Conservation (phyloP, 2,888 invertebrate genomes). For the Cantharis rufa region DNA sequence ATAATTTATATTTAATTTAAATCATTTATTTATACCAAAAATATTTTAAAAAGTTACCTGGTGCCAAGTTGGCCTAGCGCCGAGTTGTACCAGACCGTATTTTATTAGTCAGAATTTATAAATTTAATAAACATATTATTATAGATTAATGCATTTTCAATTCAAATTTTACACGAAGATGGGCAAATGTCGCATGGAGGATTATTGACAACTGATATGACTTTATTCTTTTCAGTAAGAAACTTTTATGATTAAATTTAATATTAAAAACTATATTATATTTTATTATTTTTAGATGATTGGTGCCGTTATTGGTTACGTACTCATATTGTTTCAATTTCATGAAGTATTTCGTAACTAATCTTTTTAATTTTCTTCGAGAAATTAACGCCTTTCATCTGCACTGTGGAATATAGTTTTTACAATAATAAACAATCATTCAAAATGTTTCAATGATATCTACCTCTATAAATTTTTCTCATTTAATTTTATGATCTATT, state of each 20-base stretch:
- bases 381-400: no score
- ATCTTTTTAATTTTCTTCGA: not conserved
- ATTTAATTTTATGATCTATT: no score
- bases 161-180: not conserved
- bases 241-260: not conserved
- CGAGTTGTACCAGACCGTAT: no score
- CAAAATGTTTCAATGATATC: no score
- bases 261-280: not conserved
- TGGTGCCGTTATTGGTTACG: not conserved
- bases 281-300: not conserved
- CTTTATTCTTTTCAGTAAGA: not conserved
- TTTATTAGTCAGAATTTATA: no score
- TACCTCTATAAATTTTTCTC: no score
- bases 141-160: not conserved
- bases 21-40: no score
- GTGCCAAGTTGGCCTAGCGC: no score
- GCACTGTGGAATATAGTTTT: no score
- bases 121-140: not conserved
- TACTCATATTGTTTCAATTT: not conserved
- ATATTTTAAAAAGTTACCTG: no score
- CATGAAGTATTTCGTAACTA: not conserved
- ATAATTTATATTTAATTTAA: no score
- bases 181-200: not conserved
- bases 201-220: not conserved
- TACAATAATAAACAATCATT: no score